phyloP scores from a whole-genome alignment of 2,797 vertebrate genomes.

The Synanceia verrucosa region DNA sequence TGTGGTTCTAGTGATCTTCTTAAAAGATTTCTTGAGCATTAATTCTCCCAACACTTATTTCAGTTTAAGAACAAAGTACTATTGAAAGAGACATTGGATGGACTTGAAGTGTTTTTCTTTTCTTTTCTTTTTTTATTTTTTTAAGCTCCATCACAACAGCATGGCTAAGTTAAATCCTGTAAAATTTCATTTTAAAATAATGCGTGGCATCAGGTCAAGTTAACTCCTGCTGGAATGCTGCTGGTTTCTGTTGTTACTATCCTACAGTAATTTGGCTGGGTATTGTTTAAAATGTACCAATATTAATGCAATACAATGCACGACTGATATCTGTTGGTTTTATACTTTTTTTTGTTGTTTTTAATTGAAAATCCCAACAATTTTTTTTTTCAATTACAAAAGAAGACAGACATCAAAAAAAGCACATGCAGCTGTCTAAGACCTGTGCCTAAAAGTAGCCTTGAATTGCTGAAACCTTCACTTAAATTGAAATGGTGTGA shows the following conservation, averaged over 20 bases:
- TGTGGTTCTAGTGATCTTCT: not conserved
- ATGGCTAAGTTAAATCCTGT: no score
- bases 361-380: not conserved
- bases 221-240: not conserved
- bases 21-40: slow-evolving; percentile 1
- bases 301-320: not conserved
- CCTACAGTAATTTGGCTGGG: not conserved
- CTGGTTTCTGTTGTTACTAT: not conserved
- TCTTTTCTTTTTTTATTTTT: no score
- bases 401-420: no score
- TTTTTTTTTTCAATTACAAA: not conserved
- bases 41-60: not conserved
- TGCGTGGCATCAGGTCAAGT: not conserved
- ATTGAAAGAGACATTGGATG: no score
- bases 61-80: no score
- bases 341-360: no score
- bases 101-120: no score
- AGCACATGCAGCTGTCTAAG: not conserved
- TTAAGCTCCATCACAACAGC: no score
- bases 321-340: no score
- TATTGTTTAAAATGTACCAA: not conserved
- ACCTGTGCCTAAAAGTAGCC: not conserved
- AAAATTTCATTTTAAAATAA: no score
- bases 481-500: not conserved
- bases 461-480: not conserved